Conservation (phyloP, 2,888 invertebrate genomes). For the Agrochola circellaris region DNA sequence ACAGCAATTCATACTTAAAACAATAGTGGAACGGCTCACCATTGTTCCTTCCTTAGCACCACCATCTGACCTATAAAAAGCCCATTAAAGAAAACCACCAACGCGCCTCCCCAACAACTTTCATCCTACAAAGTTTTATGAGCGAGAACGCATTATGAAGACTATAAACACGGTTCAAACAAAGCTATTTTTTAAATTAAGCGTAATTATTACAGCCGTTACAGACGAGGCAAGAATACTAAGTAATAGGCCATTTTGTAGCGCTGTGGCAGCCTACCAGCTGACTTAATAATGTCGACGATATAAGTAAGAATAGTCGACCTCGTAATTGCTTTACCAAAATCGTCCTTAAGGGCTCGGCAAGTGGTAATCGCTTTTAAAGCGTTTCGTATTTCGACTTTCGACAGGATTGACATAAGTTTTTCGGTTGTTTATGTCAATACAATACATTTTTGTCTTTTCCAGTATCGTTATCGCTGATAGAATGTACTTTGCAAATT, state of each 20-base stretch:
- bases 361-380: too few relatives aligned
- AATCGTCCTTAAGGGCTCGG: too few relatives aligned
- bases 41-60: slow-evolving; percentile 3
- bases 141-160: slow-evolving; percentile 28
- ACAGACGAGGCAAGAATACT: slow-evolving; percentile 43
- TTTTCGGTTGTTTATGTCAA: too few relatives aligned
- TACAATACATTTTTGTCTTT: too few relatives aligned
- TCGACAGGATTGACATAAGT: too few relatives aligned
- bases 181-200: slow-evolving; percentile 14
- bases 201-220: slow-evolving; percentile 38
- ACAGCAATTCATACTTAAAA: too few relatives aligned
- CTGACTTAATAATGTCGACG: slow-evolving; percentile 24
- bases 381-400: too few relatives aligned
- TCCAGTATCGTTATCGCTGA: too few relatives aligned
- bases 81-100: slow-evolving; percentile 7
- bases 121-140: slow-evolving; percentile 39
- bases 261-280: too few relatives aligned
- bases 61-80: slow-evolving; percentile 2
- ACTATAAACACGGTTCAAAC: slow-evolving; percentile 14
- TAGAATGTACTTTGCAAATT: too few relatives aligned
- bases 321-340: not conserved
- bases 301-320: not conserved
- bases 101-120: slow-evolving; percentile 22
- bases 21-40: not conserved
- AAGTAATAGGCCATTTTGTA: slow-evolving; percentile 35